Evolutionary conservation across 2,888 invertebrate species (phyloP).

Genomic region (Acleris laterana): DNA sequence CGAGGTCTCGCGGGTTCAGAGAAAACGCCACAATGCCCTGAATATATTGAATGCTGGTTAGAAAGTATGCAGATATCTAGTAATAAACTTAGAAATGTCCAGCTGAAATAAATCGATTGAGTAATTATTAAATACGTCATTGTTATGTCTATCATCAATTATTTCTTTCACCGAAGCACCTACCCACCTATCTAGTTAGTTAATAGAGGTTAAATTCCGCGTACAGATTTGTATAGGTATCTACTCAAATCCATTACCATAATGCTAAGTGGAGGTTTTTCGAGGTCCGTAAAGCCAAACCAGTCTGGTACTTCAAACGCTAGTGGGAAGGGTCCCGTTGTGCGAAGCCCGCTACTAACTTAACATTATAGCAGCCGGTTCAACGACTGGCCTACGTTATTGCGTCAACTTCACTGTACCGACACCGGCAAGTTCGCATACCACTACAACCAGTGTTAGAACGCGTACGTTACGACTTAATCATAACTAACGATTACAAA

Average conservation of each 20-base stretch:
- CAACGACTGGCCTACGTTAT: slow-evolving; percentile 44
- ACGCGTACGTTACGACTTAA: slow-evolving; percentile 19
- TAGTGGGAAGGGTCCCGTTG: slow-evolving; percentile 17
- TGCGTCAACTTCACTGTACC: slow-evolving; percentile 14
- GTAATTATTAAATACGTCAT: neutral
- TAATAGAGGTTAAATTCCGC: too few species aligned
- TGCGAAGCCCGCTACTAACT: slow-evolving; percentile 41
- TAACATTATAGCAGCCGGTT: slow-evolving; percentile 45
- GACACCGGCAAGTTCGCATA: slow-evolving; percentile 36
- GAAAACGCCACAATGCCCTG: slow-evolving; percentile 52
- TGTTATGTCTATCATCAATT: neutral
- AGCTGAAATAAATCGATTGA: slow-evolving; percentile 17
- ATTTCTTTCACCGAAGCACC: too few species aligned
- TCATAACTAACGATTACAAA: slow-evolving; percentile 5
- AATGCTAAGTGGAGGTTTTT: too few species aligned
- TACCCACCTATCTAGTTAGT: too few species aligned
- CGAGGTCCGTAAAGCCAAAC: neutral
- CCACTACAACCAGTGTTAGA: slow-evolving; percentile 10
- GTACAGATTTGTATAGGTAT: too few species aligned
- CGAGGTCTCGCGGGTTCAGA: slow-evolving; percentile 54
- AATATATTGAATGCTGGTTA: slow-evolving; percentile 63
- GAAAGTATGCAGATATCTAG: slow-evolving; percentile 63
- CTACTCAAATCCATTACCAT: too few species aligned
- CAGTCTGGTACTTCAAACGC: neutral
- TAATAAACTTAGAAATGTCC: slow-evolving; percentile 49